Evolutionary conservation across 2,797 vertebrate genomes (phyloP).

Genomic region (Tapirus indicus): DNA sequence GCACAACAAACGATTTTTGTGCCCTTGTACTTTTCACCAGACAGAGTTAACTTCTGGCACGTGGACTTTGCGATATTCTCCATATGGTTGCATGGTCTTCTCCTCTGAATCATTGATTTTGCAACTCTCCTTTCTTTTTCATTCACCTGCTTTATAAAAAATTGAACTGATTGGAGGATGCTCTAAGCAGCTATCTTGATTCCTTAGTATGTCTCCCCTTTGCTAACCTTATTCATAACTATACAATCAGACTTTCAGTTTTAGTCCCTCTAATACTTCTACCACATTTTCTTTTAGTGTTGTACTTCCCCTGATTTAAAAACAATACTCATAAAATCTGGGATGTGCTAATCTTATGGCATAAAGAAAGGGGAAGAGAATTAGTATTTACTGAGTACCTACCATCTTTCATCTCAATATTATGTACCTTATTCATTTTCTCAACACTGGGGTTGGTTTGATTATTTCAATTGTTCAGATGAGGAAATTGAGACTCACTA

Average conservation of each 20-base stretch:
- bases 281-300: not conserved
- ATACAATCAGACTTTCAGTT: constrained; percentile 3
- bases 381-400: not conserved
- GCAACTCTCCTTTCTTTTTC: not conserved
- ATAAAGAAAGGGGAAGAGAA: not conserved
- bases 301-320: not conserved
- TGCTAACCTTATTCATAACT: not conserved
- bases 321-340: not conserved
- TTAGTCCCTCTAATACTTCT: not conserved
- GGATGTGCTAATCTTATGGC: not conserved
- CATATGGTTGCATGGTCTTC: not conserved
- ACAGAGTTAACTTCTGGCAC: not conserved
- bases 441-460: not conserved
- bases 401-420: not conserved
- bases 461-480: not conserved
- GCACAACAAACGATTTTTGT: not conserved
- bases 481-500: not conserved
- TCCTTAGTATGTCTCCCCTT: not conserved
- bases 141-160: not conserved
- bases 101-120: not conserved
- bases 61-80: not conserved
- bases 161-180: not conserved
- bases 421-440: not conserved
- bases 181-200: not conserved
- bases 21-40: not conserved